Percentiles rank a stretch among this genome's conserved stretches.
Conservation (phyloP, 2,888 invertebrate species). For the Thecophora atra region DNA sequence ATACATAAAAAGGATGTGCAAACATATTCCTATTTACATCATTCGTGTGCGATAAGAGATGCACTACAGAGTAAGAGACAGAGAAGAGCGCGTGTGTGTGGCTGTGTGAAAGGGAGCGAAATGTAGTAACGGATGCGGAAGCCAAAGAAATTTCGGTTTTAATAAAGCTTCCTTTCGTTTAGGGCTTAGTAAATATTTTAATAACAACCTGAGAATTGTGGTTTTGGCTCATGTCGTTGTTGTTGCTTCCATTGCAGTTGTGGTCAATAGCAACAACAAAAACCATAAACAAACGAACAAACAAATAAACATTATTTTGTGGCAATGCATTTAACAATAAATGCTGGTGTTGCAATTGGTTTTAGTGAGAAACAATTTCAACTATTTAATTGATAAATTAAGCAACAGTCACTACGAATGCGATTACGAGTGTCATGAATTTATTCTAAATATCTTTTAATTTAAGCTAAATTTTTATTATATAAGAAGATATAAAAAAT, state of each 20-base stretch:
- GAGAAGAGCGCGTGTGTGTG: neutral
- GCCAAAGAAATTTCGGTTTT: constrained; percentile 6
- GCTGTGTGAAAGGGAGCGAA: neutral
- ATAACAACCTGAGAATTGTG: constrained; percentile 2
- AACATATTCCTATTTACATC: neutral
- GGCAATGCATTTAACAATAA: neutral
- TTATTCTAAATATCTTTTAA: no score
- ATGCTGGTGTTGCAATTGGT: neutral
- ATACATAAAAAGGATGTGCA: neutral
- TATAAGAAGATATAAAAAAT: no score
- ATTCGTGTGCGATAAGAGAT: neutral
- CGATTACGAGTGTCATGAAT: no score
- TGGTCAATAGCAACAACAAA: neutral
- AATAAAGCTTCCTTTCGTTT: neutral
- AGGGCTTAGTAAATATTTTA: constrained; percentile 12
- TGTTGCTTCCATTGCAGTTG: neutral
- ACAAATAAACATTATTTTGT: constrained; percentile 31
- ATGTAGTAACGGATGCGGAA: neutral
- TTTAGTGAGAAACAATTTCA: neutral
- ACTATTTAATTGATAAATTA: neutral
- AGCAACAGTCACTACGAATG: no score
- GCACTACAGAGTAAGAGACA: neutral
- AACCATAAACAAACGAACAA: constrained; percentile 5
- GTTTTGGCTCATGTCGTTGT: neutral
- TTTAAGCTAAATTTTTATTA: no score